Evolutionary conservation across 2,797 vertebrate genomes (phyloP), one percentile per base, ranked within the genome.

Genomic region (Enteromius paludinosus): DNA sequence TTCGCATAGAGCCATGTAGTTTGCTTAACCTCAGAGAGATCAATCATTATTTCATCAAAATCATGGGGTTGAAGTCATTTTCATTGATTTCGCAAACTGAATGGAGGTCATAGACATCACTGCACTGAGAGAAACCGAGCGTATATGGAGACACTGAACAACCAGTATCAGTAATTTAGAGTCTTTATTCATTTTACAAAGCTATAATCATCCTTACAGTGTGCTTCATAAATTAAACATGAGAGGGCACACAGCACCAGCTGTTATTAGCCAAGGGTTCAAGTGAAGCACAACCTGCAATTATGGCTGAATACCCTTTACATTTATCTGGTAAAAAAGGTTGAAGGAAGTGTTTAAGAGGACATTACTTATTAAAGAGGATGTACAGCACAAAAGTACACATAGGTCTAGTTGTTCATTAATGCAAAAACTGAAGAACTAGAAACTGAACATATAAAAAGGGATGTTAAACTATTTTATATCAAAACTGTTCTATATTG

Each of bases 151-250:
- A 47, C 43, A 33, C 20, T 74, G n/a, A 71, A 41, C 62, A 28
- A 79, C 12, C 61, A 79, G 76, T 38, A 33, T 59, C 56, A 59
- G 43, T 75, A 83, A 85, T 86, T 74, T 65, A 35, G 30, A 3
- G 72, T 85, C 64, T 65, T 70, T 69, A 79, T 78, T 79, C 28
- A 14, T 78, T 82, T 66, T 69, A 41, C 33, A 54, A 54, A 83
- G 30, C 49, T 82, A 52, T 83, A 88, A 88, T 82, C 74, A 83
- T 41, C 23, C 3, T 35, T 64, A 74, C 80, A 84, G 64, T 78
- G 49, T 33, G n/a, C 45, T 35, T 62, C 35, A 83, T 85, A 81
- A 88, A 85, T 87, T 65, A 79, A 75, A 75, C 54, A 86, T 83
- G 62, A 82, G 52, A 38, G 33, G 52, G 76, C 74, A 68, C 10